Percentiles rank a stretch among this genome's conserved stretches.
These are phyloP conservation scores for Drosophila prolongata DNA, from an alignment of 2,888 invertebrate species.

Conservation along the genomic window DNA sequence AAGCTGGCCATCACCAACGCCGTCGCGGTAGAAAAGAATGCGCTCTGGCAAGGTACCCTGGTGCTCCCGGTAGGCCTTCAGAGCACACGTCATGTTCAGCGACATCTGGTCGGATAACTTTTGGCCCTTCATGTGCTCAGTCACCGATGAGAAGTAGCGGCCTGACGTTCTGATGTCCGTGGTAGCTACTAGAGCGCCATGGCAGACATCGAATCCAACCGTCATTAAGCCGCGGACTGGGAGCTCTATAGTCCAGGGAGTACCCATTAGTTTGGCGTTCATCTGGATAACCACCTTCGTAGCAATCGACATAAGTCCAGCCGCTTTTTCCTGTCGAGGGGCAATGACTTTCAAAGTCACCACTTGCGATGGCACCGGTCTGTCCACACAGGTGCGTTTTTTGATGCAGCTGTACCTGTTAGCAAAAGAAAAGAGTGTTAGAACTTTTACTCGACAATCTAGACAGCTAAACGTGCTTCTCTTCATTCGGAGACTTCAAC, in stretches of 20 bases:
- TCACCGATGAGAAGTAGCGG: slow-evolving; percentile 90
- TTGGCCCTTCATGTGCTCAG: slow-evolving; percentile 90
- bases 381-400: slow-evolving; percentile 91
- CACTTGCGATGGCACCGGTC: slow-evolving; percentile 89
- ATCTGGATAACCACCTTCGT: slow-evolving; percentile 97
- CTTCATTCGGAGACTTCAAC: slow-evolving; percentile 88
- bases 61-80: slow-evolving; percentile 74
- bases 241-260: slow-evolving; percentile 92
- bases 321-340: slow-evolving; percentile 82
- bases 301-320: slow-evolving; percentile 90
- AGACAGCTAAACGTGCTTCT: slow-evolving; percentile 1
- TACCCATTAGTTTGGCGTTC: slow-evolving; percentile 96
- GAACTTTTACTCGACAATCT: not conserved
- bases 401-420: slow-evolving; percentile 93
- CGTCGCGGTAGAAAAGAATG: slow-evolving; percentile 95
- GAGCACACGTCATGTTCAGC: slow-evolving; percentile 85
- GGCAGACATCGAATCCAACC: slow-evolving; percentile 95
- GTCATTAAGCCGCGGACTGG: slow-evolving; percentile 90
- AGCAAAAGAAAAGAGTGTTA: not conserved
- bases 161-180: slow-evolving; percentile 86
- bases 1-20: slow-evolving; percentile 97
- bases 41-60: slow-evolving; percentile 87
- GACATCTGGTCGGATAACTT: slow-evolving; percentile 91
- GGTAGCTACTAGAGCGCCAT: slow-evolving; percentile 93
- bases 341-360: slow-evolving; percentile 82